These are phyloP conservation scores for Scaptomyza caliginosa DNA, from an alignment of 2,888 invertebrate genomes.

Conservation along the genomic window DNA sequence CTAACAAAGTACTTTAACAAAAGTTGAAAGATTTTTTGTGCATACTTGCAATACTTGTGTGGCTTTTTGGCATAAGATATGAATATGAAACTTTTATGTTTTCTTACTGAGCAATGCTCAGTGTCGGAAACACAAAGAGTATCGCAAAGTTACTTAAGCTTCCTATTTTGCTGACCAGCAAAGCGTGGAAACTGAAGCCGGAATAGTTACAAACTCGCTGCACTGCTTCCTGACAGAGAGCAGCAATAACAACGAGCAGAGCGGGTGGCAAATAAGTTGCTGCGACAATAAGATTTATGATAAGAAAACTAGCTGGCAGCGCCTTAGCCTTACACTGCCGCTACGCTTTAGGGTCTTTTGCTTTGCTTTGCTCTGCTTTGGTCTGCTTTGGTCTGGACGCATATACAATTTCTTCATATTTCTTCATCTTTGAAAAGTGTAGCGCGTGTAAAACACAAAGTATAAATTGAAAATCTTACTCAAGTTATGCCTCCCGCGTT, in stretches of 20 bases:
- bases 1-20: no score
- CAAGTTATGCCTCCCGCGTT: constrained; percentile 35
- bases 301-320: constrained; percentile 59
- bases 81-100: no score
- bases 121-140: no score
- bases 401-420: constrained; percentile 77
- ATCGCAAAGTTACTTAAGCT: no score
- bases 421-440: constrained; percentile 51
- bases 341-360: not conserved
- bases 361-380: not conserved
- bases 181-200: constrained; percentile 27
- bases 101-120: no score
- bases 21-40: no score
- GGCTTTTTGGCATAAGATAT: no score
- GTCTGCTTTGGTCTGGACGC: not conserved
- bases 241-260: not conserved
- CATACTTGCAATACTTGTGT: no score
- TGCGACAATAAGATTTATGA: constrained; percentile 70
- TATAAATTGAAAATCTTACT: constrained; percentile 73
- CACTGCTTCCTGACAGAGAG: not conserved
- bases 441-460: constrained; percentile 12
- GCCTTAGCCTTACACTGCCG: constrained; percentile 16
- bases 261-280: constrained; percentile 46
- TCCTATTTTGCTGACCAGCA: constrained; percentile 16
- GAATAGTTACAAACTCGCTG: constrained; percentile 1